phyloP scores from a whole-genome alignment of 2,797 vertebrate genomes.

The Ctenochaetus hawaiiensis region DNA sequence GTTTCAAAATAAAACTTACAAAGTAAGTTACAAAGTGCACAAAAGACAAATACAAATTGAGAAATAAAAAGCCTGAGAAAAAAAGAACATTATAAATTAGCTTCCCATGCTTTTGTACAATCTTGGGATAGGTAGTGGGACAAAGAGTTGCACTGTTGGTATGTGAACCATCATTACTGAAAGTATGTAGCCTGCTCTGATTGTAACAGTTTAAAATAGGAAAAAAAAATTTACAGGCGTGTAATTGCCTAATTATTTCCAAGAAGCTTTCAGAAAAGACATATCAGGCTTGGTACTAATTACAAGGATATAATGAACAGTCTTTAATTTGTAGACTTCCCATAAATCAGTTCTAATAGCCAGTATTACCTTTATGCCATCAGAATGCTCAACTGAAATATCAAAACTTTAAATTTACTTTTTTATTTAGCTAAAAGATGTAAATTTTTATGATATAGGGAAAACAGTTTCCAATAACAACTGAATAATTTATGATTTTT shows the following conservation, averaged over 20 bases:
- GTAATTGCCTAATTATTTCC: neutral
- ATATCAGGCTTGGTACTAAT: slow-evolving; percentile 20
- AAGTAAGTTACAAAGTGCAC: slow-evolving; percentile 76
- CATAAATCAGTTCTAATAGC: slow-evolving; percentile 1
- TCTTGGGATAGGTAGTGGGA: slow-evolving; percentile 59
- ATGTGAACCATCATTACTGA: slow-evolving; percentile 33
- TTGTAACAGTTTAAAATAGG: neutral
- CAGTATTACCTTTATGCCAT: neutral
- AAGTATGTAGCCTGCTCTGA: slow-evolving; percentile 19
- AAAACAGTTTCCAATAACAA: neutral
- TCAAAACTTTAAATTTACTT: neutral
- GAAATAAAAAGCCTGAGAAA: slow-evolving; percentile 69
- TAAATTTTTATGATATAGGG: neutral
- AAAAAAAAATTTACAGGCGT: slow-evolving; percentile 8
- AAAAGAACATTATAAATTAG: slow-evolving; percentile 55
- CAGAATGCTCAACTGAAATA: neutral
- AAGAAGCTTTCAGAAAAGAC: slow-evolving; percentile 17
- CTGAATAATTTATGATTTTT: slow-evolving; percentile 2
- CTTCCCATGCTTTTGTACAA: slow-evolving; percentile 67
- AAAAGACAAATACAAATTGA: slow-evolving; percentile 63
- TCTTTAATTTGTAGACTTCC: neutral
- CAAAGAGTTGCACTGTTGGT: slow-evolving; percentile 30
- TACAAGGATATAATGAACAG: neutral
- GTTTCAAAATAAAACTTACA: slow-evolving; percentile 51
- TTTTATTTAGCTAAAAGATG: neutral